Base-by-base conservation (phyloP, 2,888 invertebrate genomes). In the Spialia ferax region DNA sequence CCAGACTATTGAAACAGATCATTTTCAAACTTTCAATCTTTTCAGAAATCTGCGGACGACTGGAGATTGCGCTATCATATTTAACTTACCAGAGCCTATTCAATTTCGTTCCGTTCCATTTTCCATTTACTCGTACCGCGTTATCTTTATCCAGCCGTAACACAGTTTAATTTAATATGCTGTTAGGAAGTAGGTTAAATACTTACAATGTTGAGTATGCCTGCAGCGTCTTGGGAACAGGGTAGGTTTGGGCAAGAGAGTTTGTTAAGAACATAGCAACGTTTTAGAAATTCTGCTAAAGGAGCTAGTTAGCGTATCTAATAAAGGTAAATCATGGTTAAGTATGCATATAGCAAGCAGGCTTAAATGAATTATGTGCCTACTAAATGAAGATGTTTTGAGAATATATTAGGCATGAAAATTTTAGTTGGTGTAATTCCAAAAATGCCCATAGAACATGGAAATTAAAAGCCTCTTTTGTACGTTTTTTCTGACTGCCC, bases 111-210 rank as follows among this genome's bases (percentile, higher is more conserved):
- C 71, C 81, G 77, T 79, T 67, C 72, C 70, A 77, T 76, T 78
- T 83, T 81, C 83, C 80, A 86, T 86, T 88, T 83, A 77, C 81
- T 81, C 78, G 79, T 79, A 80, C 76, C 79, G 15, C 45, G 84
- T 88, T 88, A 87, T 86, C 84, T 87, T 85, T 87, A 86, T 86
- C 82, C 84, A 75, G 75, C 82, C 82, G 72, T 70, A 74, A 72
- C 81, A 85, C 81, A 79, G 80, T 87, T 85, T 87, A 87, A 89
- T 89, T 89, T 88, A 87, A 87, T 88, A 87, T 82, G 80, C 77
- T 75, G 80, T 85, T 86, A 83, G 78, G 75, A 80, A 84, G 80
- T 82, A 74, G 83, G 84, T 83, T 84, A 83, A 79, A 78, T 77
- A 79, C n/a, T n/a, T n/a, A n/a, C 76, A 79, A 80, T 71, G 74